Evolutionary conservation across 1,140 invertebrate genomes (phyloP).

Genomic region (Penaeus chinensis): DNA sequence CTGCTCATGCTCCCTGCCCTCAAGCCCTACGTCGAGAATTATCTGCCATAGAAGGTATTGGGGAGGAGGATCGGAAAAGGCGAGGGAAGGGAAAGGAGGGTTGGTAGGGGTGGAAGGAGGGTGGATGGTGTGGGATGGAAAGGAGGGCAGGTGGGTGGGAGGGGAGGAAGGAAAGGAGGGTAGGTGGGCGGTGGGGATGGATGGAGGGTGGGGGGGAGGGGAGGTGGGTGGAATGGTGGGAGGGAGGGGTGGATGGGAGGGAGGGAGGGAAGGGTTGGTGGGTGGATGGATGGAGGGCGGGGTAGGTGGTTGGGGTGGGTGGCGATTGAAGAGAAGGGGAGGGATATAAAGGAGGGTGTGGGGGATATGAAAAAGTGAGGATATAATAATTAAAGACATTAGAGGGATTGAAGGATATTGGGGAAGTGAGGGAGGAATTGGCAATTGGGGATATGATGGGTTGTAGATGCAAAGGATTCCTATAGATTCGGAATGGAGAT

Average conservation of each 20-base stretch:
- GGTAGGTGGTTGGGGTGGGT: too few species aligned
- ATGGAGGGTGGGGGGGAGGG: neutral
- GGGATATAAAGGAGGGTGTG: too few species aligned
- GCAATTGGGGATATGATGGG: too few species aligned
- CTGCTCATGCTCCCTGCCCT: constrained; percentile 69
- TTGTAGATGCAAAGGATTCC: too few species aligned
- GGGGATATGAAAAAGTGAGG: too few species aligned
- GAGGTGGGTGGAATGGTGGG: neutral
- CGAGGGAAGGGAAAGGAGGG: neutral
- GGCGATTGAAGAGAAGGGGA: too few species aligned
- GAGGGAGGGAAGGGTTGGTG: too few species aligned
- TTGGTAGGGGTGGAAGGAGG: neutral
- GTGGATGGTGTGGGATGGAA: neutral
- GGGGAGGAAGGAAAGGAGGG: neutral
- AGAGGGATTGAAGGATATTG: too few species aligned
- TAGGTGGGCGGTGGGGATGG: neutral
- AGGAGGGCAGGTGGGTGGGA: neutral
- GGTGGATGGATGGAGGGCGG: too few species aligned
- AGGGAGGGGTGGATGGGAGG: neutral
- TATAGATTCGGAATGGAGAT: too few species aligned
- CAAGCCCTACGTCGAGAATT: constrained; percentile 63
- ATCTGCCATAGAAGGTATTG: constrained; percentile 20
- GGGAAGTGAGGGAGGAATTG: too few species aligned
- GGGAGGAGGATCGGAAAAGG: neutral
- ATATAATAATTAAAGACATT: too few species aligned